These are phyloP conservation scores for Rhysida immarginata DNA, from an alignment of 1,140 invertebrate genomes.

Conservation along the genomic window DNA sequence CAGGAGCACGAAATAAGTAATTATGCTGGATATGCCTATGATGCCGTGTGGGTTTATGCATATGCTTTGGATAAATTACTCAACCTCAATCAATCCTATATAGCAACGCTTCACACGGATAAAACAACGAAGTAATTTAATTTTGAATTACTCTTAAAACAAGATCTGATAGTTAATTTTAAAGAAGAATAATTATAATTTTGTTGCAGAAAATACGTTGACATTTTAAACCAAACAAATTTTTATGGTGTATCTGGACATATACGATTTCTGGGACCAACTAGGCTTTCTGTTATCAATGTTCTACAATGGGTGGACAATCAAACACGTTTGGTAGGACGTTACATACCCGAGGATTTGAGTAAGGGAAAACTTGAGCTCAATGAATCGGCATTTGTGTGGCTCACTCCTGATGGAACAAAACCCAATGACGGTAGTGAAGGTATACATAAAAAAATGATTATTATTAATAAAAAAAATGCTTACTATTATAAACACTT, in stretches of 20 bases:
- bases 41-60: slow-evolving; percentile 71
- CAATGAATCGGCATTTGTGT: slow-evolving; percentile 40
- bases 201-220: slow-evolving; percentile 30
- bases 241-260: slow-evolving; percentile 61
- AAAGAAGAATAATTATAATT: not conserved
- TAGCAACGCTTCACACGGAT: slow-evolving; percentile 41
- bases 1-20: slow-evolving; percentile 18
- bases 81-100: slow-evolving; percentile 38
- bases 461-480: no score
- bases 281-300: slow-evolving; percentile 48
- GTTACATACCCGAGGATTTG: slow-evolving; percentile 41
- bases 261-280: slow-evolving; percentile 51
- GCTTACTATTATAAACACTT: no score
- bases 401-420: slow-evolving; percentile 41
- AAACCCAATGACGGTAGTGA: slow-evolving; percentile 52
- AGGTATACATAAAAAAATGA: no score
- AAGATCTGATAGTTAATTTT: not conserved
- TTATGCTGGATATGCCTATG: slow-evolving; percentile 62
- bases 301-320: slow-evolving; percentile 51
- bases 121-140: slow-evolving; percentile 37
- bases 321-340: slow-evolving; percentile 39
- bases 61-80: slow-evolving; percentile 48
- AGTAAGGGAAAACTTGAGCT: slow-evolving; percentile 31
- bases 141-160: not conserved
- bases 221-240: slow-evolving; percentile 38